Evolutionary conservation across 2,888 invertebrate species (phyloP), one percentile per base, ranked within the genome.

Genomic region (Aphidoletes aphidimyza): DNA sequence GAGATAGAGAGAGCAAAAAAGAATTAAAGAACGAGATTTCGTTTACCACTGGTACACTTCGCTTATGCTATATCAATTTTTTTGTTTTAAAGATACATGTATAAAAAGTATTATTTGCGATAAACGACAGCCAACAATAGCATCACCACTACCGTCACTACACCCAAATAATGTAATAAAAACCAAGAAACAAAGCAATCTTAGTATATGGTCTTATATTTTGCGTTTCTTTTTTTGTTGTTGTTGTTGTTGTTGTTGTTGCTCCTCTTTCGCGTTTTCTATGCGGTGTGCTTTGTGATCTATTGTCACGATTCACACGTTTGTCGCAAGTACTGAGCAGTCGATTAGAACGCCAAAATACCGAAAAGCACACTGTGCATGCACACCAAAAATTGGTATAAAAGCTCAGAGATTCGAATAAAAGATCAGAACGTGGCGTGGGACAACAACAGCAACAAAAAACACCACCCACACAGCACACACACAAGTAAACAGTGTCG

Each of bases 51-150:
- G 11, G 69, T 14, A 30, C 30, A 26, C 26, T 69, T 9, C n/a
- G 30, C 34, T 69, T 30, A 30, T 69, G 69, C 69, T 30, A 14
- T 69, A 69, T 69, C 69, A 30, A 26, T 26, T 30, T 69, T 69
- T 69, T 69, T 34, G 26, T 34, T 69, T 14, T 30, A 69, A 30
- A 69, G 9, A 69, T 6, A 30, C 34, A 69, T 30, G 69, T 69
- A 69, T 34, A 69, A 69, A n/a, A 69, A 30, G 69, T 30, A 69
- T 69, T 69, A 69, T 69, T 69, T 30, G 69, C 69, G 69, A 69
- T 69, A 69, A 69, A 69, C 69, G 69, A 69, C 69, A 69, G 69
- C 30, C 69, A 69, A 69, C 69, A 30, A 14, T n/a, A 14, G 14
- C 69, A 69, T 11, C 9, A 14, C 54, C 54, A 22, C 17, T 19